A percentile compares a stretch with the other conserved stretches of the same genome.
phyloP scores from a whole-genome alignment of 2,113 vertebrate species.

The Callocephalon fimbriatum region DNA sequence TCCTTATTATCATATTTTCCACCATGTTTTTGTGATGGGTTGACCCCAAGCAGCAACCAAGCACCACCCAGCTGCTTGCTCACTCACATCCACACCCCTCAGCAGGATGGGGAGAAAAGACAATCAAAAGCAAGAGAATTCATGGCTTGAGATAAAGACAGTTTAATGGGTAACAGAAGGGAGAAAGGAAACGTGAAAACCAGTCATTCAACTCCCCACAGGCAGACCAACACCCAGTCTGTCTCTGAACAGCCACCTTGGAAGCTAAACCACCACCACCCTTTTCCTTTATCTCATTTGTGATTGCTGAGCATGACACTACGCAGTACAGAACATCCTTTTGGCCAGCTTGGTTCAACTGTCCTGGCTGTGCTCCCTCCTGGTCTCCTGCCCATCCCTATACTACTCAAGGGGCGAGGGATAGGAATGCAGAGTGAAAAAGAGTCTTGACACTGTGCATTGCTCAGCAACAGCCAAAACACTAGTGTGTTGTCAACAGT shows the following conservation, averaged over 20 bases:
- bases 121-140: neutral
- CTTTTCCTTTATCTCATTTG: neutral
- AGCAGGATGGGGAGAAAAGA: neutral
- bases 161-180: neutral
- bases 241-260: neutral
- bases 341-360: neutral
- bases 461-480: neutral
- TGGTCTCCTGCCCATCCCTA: neutral
- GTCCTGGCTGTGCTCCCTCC: neutral
- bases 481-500: neutral
- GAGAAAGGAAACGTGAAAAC: accelerated
- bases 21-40: neutral
- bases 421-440: neutral
- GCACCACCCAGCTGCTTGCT: neutral
- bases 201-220: neutral
- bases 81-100: neutral
- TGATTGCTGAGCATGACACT: neutral
- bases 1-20: neutral
- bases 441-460: neutral
- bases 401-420: neutral
- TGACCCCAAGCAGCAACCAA: neutral
- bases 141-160: neutral
- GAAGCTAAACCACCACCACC: accelerated
- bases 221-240: neutral
- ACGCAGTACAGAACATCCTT: neutral